Evolutionary conservation across 2,113 vertebrate species (phyloP).

Genomic region (Ancistrus triradiatus): DNA sequence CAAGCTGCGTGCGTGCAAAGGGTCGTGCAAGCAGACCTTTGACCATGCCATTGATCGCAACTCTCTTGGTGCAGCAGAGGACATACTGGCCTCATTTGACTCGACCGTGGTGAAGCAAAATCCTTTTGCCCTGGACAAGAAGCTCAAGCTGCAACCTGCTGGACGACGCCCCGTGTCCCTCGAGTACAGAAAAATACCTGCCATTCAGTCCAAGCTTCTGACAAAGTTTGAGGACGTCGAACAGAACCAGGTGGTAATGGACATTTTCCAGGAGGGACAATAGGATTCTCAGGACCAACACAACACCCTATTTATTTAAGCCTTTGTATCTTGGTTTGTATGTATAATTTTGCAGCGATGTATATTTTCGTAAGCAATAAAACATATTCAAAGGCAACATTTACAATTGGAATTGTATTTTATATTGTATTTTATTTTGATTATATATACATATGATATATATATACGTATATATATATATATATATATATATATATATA

Average conservation of each 20-base stretch:
- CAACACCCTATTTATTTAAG: too few relatives aligned
- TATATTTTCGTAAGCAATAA: too few relatives aligned
- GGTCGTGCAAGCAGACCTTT: slow-evolving; percentile 55
- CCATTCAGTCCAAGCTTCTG: slow-evolving; percentile 45
- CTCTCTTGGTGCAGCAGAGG: slow-evolving; percentile 26
- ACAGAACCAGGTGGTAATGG: slow-evolving; percentile 51
- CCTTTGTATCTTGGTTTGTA: too few relatives aligned
- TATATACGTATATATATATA: too few relatives aligned
- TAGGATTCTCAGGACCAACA: not conserved
- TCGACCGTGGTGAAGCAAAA: not conserved
- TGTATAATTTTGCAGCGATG: too few relatives aligned
- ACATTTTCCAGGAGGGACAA: too few relatives aligned
- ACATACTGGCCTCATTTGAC: slow-evolving; percentile 24
- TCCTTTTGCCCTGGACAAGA: slow-evolving; percentile 10
- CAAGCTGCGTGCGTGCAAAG: slow-evolving; percentile 61
- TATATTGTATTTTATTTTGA: too few relatives aligned
- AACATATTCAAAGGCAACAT: too few relatives aligned
- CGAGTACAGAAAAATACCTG: slow-evolving; percentile 43
- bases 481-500: too few relatives aligned
- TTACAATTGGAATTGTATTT: too few relatives aligned
- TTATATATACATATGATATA: too few relatives aligned
- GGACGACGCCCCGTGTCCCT: not conserved
- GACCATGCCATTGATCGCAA: slow-evolving; percentile 42
- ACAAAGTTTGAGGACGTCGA: slow-evolving; percentile 62
- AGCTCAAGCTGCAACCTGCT: slow-evolving; percentile 35